A percentile compares a stretch with the other conserved stretches of the same genome.
Conservation (phyloP, 1,140 invertebrate species). For the Heliconius hermathena region DNA sequence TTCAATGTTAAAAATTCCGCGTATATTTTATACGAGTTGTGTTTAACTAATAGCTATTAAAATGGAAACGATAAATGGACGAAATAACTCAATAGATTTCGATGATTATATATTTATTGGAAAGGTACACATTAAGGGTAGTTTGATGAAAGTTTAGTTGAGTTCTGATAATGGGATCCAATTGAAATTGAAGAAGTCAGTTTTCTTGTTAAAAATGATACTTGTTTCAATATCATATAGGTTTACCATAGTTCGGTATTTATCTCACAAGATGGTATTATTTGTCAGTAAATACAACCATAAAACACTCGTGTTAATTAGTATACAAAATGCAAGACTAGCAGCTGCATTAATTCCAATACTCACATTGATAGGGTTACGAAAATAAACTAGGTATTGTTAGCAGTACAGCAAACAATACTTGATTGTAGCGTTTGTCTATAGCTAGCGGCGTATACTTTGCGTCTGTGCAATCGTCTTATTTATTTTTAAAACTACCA, state of each 20-base stretch:
- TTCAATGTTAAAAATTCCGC: neutral
- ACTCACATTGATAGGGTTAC: conserved; percentile 27
- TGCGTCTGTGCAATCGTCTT: conserved; percentile 66
- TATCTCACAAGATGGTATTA: conserved; percentile 1
- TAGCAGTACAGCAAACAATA: conserved; percentile 47
- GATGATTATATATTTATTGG: too few species aligned
- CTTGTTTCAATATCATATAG: neutral
- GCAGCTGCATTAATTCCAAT: conserved; percentile 22
- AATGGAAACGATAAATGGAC: too few species aligned
- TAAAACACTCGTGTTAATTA: conserved; percentile 23
- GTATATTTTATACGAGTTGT: too few species aligned
- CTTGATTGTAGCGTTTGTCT: conserved; percentile 44
- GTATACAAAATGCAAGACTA: conserved; percentile 19
- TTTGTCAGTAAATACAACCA: neutral
- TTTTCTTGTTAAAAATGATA: too few species aligned
- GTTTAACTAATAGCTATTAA: too few species aligned
- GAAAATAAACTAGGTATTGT: conserved; percentile 40
- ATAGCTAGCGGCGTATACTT: conserved; percentile 43
- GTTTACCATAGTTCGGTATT: neutral
- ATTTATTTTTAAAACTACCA: conserved; percentile 72
- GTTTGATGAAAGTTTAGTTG: too few species aligned
- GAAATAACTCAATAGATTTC: too few species aligned
- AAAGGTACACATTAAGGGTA: too few species aligned
- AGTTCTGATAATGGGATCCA: too few species aligned
- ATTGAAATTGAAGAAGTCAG: too few species aligned